Base-by-base conservation (phyloP, 2,888 invertebrate genomes). In the Parthenolecanium corni region DNA sequence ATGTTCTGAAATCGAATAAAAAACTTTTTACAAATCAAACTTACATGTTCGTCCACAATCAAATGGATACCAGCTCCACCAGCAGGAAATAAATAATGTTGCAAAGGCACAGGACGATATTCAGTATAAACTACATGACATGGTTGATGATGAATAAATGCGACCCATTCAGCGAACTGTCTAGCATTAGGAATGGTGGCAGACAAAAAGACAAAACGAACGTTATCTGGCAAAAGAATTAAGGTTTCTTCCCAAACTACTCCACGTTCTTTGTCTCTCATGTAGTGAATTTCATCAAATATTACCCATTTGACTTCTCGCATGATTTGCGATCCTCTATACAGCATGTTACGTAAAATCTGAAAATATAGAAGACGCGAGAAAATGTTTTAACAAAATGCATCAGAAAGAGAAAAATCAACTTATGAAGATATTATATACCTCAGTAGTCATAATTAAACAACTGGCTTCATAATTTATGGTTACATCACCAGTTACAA, bases 191-290 rank as follows among this genome's bases (percentile, higher is more conserved):
- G 98, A 69, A 99, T 98, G 0, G 98, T 99, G 12, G 98, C 98
- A 0, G 98, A 99, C 0, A 99, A 79, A 73, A 99, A 99, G 5
- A 99, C 98, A 74, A 94, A 96, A 73, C 94, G 94, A 0, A 98
- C 96, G 72, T 93, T 95, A 73, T 97, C 94, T 0, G 96, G 97
- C 42, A 99, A 76, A 36, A 99, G 79, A 71, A 99, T 99, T 38
- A 99, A 80, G 0, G 97, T 96, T 77, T 99, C 98, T 78, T 96
- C 95, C 98, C 98, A 99, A 1, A 99, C 97, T 9, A 98, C 97
- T 56, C 98, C 98, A 71, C 98, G 81, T 74, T 98, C 97, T 76
- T 96, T 96, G 73, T 99, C 96, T 70, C 98, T 82, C 98, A 99
- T 99, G 73, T 99, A 99, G 76, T 99, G 98, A 70, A 99, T 99